Evolutionary conservation across 2,113 vertebrate species (phyloP).

Genomic region (Larimichthys polyactis): DNA sequence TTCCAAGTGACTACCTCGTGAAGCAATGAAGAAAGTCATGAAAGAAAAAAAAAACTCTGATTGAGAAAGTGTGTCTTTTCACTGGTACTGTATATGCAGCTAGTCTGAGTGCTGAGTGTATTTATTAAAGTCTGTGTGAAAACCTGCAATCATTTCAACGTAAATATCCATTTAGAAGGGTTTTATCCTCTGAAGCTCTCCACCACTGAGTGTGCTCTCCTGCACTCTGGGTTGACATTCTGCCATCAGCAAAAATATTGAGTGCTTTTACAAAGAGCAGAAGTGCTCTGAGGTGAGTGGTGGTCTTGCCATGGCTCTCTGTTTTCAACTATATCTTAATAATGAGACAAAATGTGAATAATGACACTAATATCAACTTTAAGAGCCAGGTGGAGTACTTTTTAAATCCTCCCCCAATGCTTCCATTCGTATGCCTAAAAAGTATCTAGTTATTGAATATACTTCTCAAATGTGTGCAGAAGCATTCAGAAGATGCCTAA

Average conservation of each 20-base stretch:
- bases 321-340: not conserved
- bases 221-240: slow-evolving; percentile 16
- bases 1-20: too few relatives aligned
- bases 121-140: slow-evolving; percentile 1
- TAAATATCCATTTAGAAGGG: not conserved
- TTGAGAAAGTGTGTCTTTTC: too few relatives aligned
- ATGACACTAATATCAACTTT: not conserved
- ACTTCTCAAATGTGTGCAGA: not conserved
- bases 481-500: not conserved
- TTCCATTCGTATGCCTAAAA: not conserved
- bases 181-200: slow-evolving; percentile 6
- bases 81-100: too few relatives aligned
- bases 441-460: not conserved
- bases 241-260: slow-evolving; percentile 3
- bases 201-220: not conserved
- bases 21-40: too few relatives aligned
- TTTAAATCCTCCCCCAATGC: not conserved
- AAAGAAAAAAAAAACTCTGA: too few relatives aligned
- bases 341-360: not conserved
- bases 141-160: slow-evolving; percentile 1
- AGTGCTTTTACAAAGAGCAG: slow-evolving; percentile 40
- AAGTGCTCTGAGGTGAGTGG: slow-evolving; percentile 7
- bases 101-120: not conserved
- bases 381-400: not conserved
- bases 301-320: not conserved